phyloP scores from a whole-genome alignment of 1,140 invertebrate genomes.

The Agraylea sexmaculata region DNA sequence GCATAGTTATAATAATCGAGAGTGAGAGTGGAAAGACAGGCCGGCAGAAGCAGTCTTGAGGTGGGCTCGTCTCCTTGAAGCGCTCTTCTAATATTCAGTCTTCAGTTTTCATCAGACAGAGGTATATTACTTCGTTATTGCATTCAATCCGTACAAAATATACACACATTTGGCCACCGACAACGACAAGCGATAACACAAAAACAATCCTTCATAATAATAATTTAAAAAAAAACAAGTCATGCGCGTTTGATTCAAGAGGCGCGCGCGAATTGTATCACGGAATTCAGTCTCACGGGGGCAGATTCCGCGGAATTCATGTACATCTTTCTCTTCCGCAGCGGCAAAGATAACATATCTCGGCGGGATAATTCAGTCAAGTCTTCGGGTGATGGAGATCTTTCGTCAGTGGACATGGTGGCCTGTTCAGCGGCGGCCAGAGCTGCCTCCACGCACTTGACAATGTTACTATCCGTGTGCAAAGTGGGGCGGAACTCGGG shows the following conservation, averaged over 20 bases:
- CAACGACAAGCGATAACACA: too few species aligned
- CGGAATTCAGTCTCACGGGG: constrained; percentile 55
- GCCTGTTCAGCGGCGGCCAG: constrained; percentile 45
- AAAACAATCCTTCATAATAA: too few species aligned
- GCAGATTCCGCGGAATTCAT: constrained; percentile 51
- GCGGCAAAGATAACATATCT: constrained; percentile 57
- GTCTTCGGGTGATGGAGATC: constrained; percentile 46
- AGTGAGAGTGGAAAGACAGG: too few species aligned
- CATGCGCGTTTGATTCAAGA: constrained; percentile 35
- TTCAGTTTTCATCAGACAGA: not conserved
- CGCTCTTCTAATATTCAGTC: not conserved
- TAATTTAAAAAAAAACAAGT: too few species aligned
- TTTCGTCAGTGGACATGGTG: constrained; percentile 46
- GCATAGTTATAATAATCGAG: too few species aligned
- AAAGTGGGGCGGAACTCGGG: constrained; percentile 27
- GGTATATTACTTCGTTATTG: not conserved
- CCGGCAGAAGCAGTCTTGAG: too few species aligned
- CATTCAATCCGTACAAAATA: too few species aligned
- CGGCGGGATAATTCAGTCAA: constrained; percentile 31
- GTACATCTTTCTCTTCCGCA: constrained; percentile 69
- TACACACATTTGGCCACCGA: too few species aligned
- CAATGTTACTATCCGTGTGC: constrained; percentile 47
- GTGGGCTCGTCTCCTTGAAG: not conserved
- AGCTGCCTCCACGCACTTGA: constrained; percentile 58
- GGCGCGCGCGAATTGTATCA: constrained; percentile 69